Conservation (phyloP, 2,888 invertebrate species). For the Dryobota labecula region DNA sequence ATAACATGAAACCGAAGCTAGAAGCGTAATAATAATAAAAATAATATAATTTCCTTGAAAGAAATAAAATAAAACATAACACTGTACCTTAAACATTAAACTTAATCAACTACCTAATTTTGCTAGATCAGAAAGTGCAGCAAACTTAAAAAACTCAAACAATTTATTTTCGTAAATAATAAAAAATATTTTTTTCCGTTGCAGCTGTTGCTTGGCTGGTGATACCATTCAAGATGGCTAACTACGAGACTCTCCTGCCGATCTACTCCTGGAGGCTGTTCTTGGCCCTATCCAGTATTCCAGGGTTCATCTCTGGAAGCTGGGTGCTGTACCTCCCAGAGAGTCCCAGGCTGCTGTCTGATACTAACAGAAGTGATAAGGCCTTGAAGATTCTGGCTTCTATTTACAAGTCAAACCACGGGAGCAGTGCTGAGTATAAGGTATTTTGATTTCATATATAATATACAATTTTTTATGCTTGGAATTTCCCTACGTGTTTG, state of each 20-base stretch:
- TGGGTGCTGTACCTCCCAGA: slow-evolving; percentile 92
- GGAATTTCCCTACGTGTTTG: too few species aligned
- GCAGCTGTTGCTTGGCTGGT: slow-evolving; percentile 92
- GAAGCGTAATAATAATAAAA: slow-evolving; percentile 7
- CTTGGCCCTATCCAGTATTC: slow-evolving; percentile 91
- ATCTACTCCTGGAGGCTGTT: slow-evolving; percentile 94
- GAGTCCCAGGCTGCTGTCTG: slow-evolving; percentile 92
- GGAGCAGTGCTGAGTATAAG: slow-evolving; percentile 87
- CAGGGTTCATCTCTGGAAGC: slow-evolving; percentile 91
- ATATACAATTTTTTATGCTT: background rate
- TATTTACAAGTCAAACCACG: slow-evolving; percentile 90
- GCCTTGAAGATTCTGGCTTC: slow-evolving; percentile 90
- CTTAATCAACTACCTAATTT: background rate
- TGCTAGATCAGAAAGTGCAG: background rate
- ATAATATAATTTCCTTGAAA: background rate
- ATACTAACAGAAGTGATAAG: slow-evolving; percentile 90
- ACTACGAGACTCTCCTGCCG: slow-evolving; percentile 79
- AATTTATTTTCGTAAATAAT: background rate
- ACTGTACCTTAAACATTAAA: background rate
- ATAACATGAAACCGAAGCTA: background rate
- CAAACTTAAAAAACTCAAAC: background rate
- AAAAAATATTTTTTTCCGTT: slow-evolving; percentile 53
- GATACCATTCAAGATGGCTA: slow-evolving; percentile 88
- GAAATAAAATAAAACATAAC: background rate
- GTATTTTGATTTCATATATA: slow-evolving; percentile 72